Conservation (phyloP, 2,888 invertebrate genomes). For the Dichetophora obliterata region DNA sequence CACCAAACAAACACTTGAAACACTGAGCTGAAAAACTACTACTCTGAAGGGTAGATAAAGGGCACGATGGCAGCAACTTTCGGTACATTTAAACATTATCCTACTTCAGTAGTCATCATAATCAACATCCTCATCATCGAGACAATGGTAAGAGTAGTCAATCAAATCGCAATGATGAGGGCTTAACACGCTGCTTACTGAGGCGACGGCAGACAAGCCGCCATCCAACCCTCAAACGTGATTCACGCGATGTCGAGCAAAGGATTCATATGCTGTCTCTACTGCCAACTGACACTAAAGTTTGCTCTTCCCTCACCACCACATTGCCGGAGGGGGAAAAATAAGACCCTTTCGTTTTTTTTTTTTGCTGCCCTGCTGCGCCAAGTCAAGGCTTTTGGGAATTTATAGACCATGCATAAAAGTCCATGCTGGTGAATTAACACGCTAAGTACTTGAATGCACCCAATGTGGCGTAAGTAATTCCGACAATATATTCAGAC, state of each 20-base stretch:
- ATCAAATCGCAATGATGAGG: slow-evolving; percentile 66
- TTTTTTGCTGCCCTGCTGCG: not conserved
- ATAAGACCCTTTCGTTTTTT: not conserved
- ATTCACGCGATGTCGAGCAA: slow-evolving; percentile 17
- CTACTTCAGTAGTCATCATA: slow-evolving; percentile 35
- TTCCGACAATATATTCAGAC: slow-evolving; percentile 46
- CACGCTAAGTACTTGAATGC: slow-evolving; percentile 67
- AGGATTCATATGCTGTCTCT: slow-evolving; percentile 11
- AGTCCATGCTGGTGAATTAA: slow-evolving; percentile 63
- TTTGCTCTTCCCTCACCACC: not conserved
- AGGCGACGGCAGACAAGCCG: not conserved
- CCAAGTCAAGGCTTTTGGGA: slow-evolving; percentile 44
- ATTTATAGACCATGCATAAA: slow-evolving; percentile 46
- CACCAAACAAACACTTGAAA: slow-evolving; percentile 1
- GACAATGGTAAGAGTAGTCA: slow-evolving; percentile 60
- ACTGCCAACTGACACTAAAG: slow-evolving; percentile 33
- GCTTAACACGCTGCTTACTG: slow-evolving; percentile 51
- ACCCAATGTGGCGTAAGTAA: slow-evolving; percentile 67
- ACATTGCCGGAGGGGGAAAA: not conserved
- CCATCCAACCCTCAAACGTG: not conserved
- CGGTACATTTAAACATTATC: slow-evolving; percentile 26
- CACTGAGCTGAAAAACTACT: not conserved
- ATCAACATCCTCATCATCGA: slow-evolving; percentile 42
- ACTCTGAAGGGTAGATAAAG: not conserved
- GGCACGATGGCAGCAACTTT: not conserved